Conservation (phyloP, 2,888 invertebrate genomes). For the Drosophila helvetica region DNA sequence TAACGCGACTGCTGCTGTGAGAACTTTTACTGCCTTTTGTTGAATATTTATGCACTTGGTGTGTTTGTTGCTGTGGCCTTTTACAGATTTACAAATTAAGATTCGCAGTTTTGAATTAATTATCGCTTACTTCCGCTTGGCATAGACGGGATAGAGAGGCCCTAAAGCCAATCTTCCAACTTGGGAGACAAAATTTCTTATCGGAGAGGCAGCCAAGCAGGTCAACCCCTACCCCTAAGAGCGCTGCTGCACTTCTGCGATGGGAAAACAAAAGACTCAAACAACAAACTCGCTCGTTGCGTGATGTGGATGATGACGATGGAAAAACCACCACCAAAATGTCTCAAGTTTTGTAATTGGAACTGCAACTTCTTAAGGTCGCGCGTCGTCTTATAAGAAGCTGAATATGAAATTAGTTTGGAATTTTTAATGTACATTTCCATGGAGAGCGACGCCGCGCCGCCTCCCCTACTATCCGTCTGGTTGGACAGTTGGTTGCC, state of each 20-base stretch:
- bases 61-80: slow-evolving; percentile 38
- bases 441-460: slow-evolving; percentile 43
- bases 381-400: slow-evolving; percentile 70
- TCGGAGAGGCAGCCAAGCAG: slow-evolving; percentile 33
- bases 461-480: slow-evolving; percentile 34
- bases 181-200: slow-evolving; percentile 57
- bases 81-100: slow-evolving; percentile 77
- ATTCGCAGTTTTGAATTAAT: slow-evolving; percentile 75
- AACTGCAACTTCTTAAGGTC: slow-evolving; percentile 71
- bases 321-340: slow-evolving; percentile 69
- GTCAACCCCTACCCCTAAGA: slow-evolving; percentile 51
- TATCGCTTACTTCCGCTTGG: slow-evolving; percentile 68
- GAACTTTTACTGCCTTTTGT: slow-evolving; percentile 63
- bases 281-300: slow-evolving; percentile 68
- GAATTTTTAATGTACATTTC: slow-evolving; percentile 74
- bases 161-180: slow-evolving; percentile 53
- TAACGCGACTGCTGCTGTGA: slow-evolving; percentile 41
- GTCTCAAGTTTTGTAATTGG: slow-evolving; percentile 51
- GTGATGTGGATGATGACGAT: slow-evolving; percentile 48
- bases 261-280: slow-evolving; percentile 73
- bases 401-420: slow-evolving; percentile 78
- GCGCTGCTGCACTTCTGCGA: slow-evolving; percentile 1
- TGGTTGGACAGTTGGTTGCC: slow-evolving; percentile 52
- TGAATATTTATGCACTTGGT: slow-evolving; percentile 71
- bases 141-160: slow-evolving; percentile 2